Evolutionary conservation across 2,113 vertebrate species (phyloP), one percentile per base, ranked within the genome.

Genomic region (Eublepharis macularius): DNA sequence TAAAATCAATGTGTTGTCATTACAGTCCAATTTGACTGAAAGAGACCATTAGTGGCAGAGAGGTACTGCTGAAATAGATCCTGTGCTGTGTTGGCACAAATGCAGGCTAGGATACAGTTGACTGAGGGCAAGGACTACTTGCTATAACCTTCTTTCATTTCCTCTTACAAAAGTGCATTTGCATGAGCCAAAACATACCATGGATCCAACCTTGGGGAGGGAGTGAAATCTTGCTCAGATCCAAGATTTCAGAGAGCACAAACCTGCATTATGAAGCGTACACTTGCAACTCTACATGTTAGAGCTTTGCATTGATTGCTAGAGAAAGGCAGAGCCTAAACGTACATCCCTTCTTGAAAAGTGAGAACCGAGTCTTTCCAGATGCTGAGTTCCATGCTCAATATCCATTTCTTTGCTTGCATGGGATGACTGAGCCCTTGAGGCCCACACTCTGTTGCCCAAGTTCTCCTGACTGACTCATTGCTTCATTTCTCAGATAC

Each of bases 401-500:
- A n/a, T 69, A 69, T 69, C n/a, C 34, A 36, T 63, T 29, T 29
- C 60, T 26, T 4, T 54, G 17, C 51, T 54, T 17, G 19, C 17
- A 54, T 17, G 21, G 54, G 21, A 14, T 21, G 24, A 57, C 24
- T 6, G 4, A 24, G 24, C 5, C 54, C 54, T 57, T 24, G 54
- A 57, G 54, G 54, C 60, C 21, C 29, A 6, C 4, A 24, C 21
- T 5, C 57, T 60, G 57, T 54, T 47, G 7, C 16, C 74, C 32
- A 4, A 32, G 10, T 54, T 36, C 32, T 54, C 54, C 83, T 54
- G 17, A 24, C 17, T 78, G n/a, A 63, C 66, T 83, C 74, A 51
- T 51, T 51, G 49, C 79, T 60, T 26, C 70, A 32, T 76, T 32
- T 82, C n/a, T 75, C 88, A 90, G 79, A 69, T 90, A 36, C 39